phyloP scores from a whole-genome alignment of 2,888 invertebrate genomes.

The Mechanitis messenoides region DNA sequence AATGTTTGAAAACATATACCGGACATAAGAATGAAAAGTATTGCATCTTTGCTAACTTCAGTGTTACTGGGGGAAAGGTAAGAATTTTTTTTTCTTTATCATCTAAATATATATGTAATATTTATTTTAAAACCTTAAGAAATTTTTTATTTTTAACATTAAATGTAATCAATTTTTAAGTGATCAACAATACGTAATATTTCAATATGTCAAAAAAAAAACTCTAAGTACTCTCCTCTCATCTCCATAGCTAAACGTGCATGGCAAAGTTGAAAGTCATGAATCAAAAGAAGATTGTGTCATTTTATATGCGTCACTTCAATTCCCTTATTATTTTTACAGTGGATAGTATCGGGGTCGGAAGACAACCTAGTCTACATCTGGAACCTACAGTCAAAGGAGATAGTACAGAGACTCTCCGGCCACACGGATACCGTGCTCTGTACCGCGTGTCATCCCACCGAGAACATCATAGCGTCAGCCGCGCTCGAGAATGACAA shows the following conservation, averaged over 20 bases:
- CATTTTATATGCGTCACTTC: not conserved
- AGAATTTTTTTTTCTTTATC: too few species aligned
- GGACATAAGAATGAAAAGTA: slow-evolving; percentile 99
- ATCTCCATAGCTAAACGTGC: too few species aligned
- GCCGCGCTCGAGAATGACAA: slow-evolving; percentile 99
- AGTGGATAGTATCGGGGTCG: slow-evolving; percentile 99
- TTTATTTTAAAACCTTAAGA: too few species aligned
- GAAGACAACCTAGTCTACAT: slow-evolving; percentile 99
- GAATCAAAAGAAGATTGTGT: slow-evolving; percentile 22
- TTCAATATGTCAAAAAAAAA: too few species aligned
- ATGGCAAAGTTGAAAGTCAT: too few species aligned
- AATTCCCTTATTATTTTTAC: slow-evolving; percentile 36
- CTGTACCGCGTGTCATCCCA: slow-evolving; percentile 99
- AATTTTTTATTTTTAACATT: too few species aligned
- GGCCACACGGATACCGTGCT: slow-evolving; percentile 98
- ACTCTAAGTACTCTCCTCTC: too few species aligned
- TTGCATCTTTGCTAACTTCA: slow-evolving; percentile 99
- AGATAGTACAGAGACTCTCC: slow-evolving; percentile 97
- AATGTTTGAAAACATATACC: slow-evolving; percentile 98
- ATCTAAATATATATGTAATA: too few species aligned
- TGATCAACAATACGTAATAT: too few species aligned
- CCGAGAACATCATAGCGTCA: slow-evolving; percentile 99
- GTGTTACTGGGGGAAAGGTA: slow-evolving; percentile 99
- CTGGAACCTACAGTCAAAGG: slow-evolving; percentile 99
- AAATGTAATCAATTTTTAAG: too few species aligned